These are phyloP conservation scores for Xerus rutilus DNA, from an alignment of 2,797 vertebrate species.

Conservation along the genomic window DNA sequence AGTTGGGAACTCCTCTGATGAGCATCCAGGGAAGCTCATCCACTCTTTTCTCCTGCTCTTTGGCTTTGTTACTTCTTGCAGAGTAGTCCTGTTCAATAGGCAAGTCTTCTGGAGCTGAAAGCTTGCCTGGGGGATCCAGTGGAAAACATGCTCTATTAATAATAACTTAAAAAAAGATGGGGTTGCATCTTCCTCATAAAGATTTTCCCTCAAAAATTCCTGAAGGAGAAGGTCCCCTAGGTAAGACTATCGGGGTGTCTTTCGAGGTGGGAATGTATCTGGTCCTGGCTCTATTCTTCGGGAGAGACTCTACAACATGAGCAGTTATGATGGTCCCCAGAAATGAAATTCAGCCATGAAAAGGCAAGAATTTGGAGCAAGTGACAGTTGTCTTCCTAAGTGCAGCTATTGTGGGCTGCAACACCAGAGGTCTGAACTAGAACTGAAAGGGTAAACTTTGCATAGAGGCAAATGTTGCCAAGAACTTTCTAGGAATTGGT, in stretches of 20 bases:
- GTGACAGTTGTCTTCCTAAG: background rate
- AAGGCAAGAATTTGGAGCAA: background rate
- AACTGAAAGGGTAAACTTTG: background rate
- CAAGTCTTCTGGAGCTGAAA: background rate
- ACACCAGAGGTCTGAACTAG: background rate
- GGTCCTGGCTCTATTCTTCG: background rate
- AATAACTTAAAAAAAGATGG: background rate
- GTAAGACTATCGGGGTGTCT: background rate
- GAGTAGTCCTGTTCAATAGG: background rate
- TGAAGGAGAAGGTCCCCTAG: background rate
- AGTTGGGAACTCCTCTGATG: background rate
- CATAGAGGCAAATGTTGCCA: constrained; percentile 5
- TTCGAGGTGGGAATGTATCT: background rate
- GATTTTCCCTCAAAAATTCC: background rate
- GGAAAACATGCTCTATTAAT: background rate
- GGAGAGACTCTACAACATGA: background rate
- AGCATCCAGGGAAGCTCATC: background rate
- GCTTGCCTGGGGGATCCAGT: background rate
- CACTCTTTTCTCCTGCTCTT: background rate
- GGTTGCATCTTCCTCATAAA: background rate
- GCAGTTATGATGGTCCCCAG: background rate
- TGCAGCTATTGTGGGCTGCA: background rate
- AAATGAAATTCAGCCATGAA: background rate
- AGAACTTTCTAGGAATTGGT: constrained; percentile 59
- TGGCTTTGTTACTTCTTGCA: background rate